Conservation (phyloP, 2,888 invertebrate species). For the Agriopis aurantiaria region DNA sequence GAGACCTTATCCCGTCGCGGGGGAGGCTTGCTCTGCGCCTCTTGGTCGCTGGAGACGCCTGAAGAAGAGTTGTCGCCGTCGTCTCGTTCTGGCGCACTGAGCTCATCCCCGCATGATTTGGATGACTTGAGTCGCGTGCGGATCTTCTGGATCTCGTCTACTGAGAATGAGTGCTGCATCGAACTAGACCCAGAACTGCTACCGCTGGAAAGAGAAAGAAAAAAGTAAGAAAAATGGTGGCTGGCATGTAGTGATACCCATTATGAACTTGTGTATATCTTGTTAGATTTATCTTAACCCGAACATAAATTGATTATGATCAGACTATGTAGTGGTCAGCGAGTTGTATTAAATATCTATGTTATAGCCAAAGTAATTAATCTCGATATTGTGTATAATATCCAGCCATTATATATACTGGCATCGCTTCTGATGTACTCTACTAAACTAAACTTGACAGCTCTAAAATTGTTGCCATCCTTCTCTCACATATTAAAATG, state of each 20-base stretch:
- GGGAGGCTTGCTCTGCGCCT: slow-evolving; percentile 70
- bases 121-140: slow-evolving; percentile 94
- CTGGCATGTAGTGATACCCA: neutral
- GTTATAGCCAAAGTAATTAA: no score
- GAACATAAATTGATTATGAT: no score
- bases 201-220: slow-evolving; percentile 81
- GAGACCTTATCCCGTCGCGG: slow-evolving; percentile 79
- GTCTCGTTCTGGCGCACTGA: slow-evolving; percentile 87
- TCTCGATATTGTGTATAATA: no score
- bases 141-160: slow-evolving; percentile 95
- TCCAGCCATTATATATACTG: no score
- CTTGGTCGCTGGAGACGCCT: slow-evolving; percentile 95
- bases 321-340: no score
- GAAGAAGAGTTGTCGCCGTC: slow-evolving; percentile 96
- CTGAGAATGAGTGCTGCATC: slow-evolving; percentile 94
- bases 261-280: no score
- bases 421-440: no score
- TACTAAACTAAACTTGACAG: no score
- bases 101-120: slow-evolving; percentile 94
- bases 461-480: no score
- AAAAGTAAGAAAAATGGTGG: neutral
- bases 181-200: slow-evolving; percentile 92
- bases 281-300: no score
- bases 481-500: no score
- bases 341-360: neutral